Conservation (phyloP, 2,888 invertebrate species). For the Diarsia rubi region DNA sequence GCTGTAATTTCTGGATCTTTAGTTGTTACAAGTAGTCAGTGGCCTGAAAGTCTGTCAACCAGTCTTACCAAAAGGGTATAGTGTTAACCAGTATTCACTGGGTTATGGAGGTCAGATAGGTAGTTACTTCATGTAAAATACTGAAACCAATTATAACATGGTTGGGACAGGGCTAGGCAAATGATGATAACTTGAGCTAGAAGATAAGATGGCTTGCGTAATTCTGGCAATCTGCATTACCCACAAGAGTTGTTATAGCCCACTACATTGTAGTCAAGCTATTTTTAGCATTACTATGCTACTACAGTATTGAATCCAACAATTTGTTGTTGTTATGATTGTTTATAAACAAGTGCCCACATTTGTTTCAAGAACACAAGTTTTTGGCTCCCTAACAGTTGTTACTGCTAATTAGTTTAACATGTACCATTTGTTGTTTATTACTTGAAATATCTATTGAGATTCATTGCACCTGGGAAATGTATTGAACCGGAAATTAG, state of each 20-base stretch:
- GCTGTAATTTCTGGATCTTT: too few species aligned
- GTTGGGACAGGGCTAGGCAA: too few species aligned
- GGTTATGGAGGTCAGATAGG: too few species aligned
- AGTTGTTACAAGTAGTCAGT: too few species aligned
- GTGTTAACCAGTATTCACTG: too few species aligned
- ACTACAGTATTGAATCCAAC: slow-evolving; percentile 9
- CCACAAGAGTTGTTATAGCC: neutral
- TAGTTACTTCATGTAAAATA: too few species aligned
- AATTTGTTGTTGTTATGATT: slow-evolving; percentile 38
- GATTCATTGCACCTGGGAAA: neutral
- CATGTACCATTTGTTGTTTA: neutral
- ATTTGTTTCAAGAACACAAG: neutral
- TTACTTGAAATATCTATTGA: slow-evolving; percentile 3
- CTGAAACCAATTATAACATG: too few species aligned
- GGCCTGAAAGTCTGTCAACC: too few species aligned
- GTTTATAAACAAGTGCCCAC: slow-evolving; percentile 44
- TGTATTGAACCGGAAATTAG: neutral
- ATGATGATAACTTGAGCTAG: neutral
- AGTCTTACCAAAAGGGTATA: too few species aligned
- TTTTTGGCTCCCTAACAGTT: neutral
- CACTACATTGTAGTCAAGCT: slow-evolving; percentile 4
- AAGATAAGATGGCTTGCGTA: neutral
- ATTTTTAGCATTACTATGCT: slow-evolving; percentile 20
- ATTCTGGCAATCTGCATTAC: neutral
- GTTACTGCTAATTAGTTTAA: neutral